Conservation (phyloP, 92 coral and sea anemone genomes). For the Plumapathes pennacea region DNA sequence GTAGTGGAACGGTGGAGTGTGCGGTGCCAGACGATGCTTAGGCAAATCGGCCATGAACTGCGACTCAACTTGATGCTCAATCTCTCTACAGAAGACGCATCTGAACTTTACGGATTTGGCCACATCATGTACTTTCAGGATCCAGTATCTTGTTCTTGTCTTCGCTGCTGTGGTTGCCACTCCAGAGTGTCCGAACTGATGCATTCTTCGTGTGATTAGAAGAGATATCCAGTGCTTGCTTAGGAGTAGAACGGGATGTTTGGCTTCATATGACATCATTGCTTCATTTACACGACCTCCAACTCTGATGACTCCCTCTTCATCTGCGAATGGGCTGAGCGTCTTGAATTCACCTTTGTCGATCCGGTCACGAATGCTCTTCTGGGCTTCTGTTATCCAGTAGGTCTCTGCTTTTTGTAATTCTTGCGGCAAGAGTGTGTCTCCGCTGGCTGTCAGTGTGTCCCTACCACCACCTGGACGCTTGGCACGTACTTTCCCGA, state of each 20-base stretch:
- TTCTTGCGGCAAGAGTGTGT: conserved; percentile 27
- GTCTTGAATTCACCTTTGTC: conserved; percentile 33
- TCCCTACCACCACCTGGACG: neutral
- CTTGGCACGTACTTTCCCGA: conserved; percentile 1
- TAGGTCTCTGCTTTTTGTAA: conserved; percentile 15
- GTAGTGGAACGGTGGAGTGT: conserved; percentile 56
- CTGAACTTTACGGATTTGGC: conserved; percentile 36
- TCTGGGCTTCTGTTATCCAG: conserved; percentile 41
- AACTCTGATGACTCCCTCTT: conserved; percentile 28
- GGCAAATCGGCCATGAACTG: conserved; percentile 52
- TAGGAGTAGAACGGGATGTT: conserved; percentile 41
- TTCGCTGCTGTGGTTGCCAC: conserved; percentile 49
- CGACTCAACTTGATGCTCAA: conserved; percentile 20
- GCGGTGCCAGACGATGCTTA: conserved; percentile 24
- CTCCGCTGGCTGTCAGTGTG: conserved; percentile 1
- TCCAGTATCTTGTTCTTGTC: conserved; percentile 44
- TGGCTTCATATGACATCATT: conserved; percentile 19
- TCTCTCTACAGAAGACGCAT: conserved; percentile 36
- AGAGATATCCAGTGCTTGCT: conserved; percentile 32
- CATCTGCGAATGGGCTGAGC: conserved; percentile 35
- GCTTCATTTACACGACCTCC: conserved; percentile 54
- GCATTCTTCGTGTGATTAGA: conserved; percentile 24
- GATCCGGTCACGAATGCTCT: conserved; percentile 12
- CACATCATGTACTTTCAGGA: conserved; percentile 43
- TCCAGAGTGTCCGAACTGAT: conserved; percentile 24